phyloP scores from a whole-genome alignment of 2,888 invertebrate genomes.

The Pandemis heparana region DNA sequence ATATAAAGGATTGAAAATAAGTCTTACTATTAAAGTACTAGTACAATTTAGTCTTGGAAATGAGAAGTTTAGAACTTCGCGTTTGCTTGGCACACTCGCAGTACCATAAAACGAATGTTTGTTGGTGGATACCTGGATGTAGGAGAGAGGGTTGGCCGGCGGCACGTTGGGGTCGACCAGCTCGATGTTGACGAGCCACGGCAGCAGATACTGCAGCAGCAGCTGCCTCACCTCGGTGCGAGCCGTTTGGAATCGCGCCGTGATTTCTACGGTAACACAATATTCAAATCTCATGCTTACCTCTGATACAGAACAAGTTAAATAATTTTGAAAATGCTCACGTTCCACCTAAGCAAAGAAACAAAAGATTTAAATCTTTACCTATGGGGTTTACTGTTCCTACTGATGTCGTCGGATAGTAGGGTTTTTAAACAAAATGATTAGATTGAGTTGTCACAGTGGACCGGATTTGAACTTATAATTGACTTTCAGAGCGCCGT shows the following conservation, averaged over 20 bases:
- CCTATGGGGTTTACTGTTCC: too few relatives aligned
- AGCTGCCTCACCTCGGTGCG: slow-evolving; percentile 96
- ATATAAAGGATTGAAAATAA: too few relatives aligned
- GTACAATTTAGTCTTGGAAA: too few relatives aligned
- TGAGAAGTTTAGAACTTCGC: too few relatives aligned
- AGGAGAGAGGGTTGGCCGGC: slow-evolving; percentile 93
- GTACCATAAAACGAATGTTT: neutral
- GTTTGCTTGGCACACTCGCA: too few relatives aligned
- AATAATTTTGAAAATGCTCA: neutral
- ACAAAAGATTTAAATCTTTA: too few relatives aligned
- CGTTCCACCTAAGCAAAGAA: too few relatives aligned
- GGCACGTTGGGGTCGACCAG: slow-evolving; percentile 98
- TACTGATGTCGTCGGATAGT: neutral
- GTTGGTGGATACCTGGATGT: slow-evolving; percentile 89
- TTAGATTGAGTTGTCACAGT: slow-evolving; percentile 2
- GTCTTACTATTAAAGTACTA: too few relatives aligned
- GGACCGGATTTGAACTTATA: slow-evolving; percentile 11
- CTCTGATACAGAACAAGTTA: neutral
- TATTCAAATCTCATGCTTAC: neutral
- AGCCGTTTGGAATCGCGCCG: slow-evolving; percentile 98
- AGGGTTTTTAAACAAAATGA: slow-evolving; percentile 38
- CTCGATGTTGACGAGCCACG: slow-evolving; percentile 99
- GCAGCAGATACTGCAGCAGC: slow-evolving; percentile 95
- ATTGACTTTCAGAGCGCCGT: slow-evolving; percentile 7
- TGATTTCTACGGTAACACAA: slow-evolving; percentile 91